Conservation (phyloP, 2,113 vertebrate genomes). For the Shinisaurus crocodilurus region DNA sequence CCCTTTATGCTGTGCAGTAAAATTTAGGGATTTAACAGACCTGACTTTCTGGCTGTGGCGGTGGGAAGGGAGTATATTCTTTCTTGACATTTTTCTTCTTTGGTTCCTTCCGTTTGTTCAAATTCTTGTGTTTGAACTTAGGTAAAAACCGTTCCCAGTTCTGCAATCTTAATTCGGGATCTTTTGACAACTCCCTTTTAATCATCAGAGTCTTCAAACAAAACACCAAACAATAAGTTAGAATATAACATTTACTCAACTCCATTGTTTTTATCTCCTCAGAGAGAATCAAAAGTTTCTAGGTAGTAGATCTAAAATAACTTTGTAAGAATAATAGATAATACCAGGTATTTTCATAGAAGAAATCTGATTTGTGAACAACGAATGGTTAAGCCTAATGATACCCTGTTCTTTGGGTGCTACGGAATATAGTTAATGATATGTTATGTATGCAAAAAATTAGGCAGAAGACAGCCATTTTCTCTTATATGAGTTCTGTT, state of each 20-base stretch:
- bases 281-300: background rate
- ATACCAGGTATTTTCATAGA: background rate
- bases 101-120: conserved; percentile 91
- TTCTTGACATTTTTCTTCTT: conserved; percentile 93
- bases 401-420: background rate
- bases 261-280: background rate
- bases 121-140: conserved; percentile 92
- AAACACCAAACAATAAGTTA: conserved; percentile 25
- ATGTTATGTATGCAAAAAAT: background rate
- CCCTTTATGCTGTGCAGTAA: background rate
- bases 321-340: background rate
- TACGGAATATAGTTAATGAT: background rate
- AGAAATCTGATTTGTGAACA: background rate
- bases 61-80: conserved; percentile 96
- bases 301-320: background rate
- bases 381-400: background rate
- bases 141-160: conserved; percentile 97
- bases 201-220: conserved; percentile 94
- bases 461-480: background rate
- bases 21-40: conserved; percentile 71
- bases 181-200: conserved; percentile 92
- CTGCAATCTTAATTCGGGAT: conserved; percentile 88
- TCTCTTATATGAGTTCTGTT: background rate
- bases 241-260: conserved; percentile 1
- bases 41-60: conserved; percentile 93